Evolutionary conservation across 2,113 vertebrate genomes (phyloP).

Genomic region (Aspidoscelis tigris): DNA sequence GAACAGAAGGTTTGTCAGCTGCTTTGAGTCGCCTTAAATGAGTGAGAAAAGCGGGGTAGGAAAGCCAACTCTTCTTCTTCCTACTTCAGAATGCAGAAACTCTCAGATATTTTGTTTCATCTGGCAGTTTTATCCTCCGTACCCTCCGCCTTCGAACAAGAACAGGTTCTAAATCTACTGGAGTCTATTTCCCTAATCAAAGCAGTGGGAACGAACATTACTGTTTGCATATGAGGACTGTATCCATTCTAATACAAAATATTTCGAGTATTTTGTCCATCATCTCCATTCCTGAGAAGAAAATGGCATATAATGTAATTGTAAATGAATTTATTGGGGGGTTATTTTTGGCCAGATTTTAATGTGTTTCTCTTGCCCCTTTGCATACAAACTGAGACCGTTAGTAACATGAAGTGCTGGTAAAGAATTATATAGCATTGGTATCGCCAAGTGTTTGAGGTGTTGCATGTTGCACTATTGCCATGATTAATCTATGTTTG

Average conservation of each 20-base stretch:
- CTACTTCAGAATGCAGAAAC: not conserved
- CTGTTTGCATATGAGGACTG: constrained; percentile 16
- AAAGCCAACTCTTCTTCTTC: not conserved
- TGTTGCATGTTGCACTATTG: not conserved
- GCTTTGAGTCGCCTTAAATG: too few species aligned
- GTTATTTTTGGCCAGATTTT: not conserved
- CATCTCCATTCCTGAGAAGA: not conserved
- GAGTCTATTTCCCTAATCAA: constrained; percentile 15
- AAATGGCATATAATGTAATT: not conserved
- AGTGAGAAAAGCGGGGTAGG: too few species aligned
- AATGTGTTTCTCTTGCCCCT: not conserved
- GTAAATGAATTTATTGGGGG: not conserved
- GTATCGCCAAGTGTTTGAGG: not conserved
- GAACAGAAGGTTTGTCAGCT: too few species aligned
- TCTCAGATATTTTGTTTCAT: constrained; percentile 30
- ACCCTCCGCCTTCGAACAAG: constrained; percentile 9
- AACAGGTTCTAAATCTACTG: constrained; percentile 27
- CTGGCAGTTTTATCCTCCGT: constrained; percentile 18
- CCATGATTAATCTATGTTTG: not conserved
- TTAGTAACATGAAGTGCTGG: not conserved
- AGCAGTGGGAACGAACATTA: not conserved
- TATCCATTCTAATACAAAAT: not conserved
- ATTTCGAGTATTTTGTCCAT: not conserved
- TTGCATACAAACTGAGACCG: constrained; percentile 1
- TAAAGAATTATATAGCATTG: not conserved